Conservation (phyloP, 2,113 vertebrate species). For the Archocentrus centrarchus region DNA sequence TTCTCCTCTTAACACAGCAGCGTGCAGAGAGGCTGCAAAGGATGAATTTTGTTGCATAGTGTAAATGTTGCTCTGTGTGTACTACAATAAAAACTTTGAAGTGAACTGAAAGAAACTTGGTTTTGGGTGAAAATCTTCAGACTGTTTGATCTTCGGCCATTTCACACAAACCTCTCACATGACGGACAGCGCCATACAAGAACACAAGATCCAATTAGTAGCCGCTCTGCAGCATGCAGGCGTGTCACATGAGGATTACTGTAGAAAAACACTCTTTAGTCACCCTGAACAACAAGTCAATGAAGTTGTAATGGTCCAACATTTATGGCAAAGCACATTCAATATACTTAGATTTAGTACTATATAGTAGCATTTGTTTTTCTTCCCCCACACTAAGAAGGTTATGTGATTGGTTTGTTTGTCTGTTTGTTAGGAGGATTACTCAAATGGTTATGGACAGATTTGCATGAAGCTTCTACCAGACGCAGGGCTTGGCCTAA, state of each 20-base stretch:
- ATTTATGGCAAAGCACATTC: not conserved
- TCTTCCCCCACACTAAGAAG: not conserved
- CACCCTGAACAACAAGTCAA: fast-evolving
- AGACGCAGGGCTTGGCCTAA: not conserved
- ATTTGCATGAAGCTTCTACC: not conserved
- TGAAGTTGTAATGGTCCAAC: not conserved
- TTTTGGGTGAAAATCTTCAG: not conserved
- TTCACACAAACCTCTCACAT: not conserved
- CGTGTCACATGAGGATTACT: not conserved
- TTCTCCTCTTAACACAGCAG: not conserved
- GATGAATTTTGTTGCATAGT: not conserved
- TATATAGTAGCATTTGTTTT: not conserved
- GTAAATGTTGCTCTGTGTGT: not conserved
- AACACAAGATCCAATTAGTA: not conserved
- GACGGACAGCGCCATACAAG: not conserved
- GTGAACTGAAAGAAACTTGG: not conserved
- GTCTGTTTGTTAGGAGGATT: slow-evolving; percentile 6
- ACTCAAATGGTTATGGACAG: not conserved
- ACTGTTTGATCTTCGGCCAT: not conserved
- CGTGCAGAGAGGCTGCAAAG: not conserved
- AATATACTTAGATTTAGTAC: not conserved
- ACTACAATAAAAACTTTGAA: not conserved
- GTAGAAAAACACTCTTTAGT: not conserved
- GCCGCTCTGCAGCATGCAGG: not conserved
- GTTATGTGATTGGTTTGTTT: not conserved